A percentile compares a stretch with the other conserved stretches of the same genome.
These are phyloP conservation scores for Eclectus roratus DNA, from an alignment of 2,113 vertebrate species.

Conservation along the genomic window DNA sequence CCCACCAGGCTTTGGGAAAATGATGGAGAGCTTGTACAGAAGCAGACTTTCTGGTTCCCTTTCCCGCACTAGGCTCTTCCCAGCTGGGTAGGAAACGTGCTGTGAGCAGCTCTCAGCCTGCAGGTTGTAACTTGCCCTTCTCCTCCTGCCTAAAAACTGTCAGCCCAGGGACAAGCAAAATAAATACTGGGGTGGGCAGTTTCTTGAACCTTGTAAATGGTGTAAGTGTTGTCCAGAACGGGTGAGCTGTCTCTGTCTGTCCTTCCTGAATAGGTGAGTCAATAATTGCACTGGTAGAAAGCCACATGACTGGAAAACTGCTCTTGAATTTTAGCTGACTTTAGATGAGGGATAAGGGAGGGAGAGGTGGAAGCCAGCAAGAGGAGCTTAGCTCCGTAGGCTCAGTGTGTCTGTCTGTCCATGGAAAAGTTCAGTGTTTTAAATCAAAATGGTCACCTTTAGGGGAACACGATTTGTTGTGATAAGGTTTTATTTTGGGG, in stretches of 20 bases:
- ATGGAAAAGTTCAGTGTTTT: background rate
- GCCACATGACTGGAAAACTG: background rate
- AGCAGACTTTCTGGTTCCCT: background rate
- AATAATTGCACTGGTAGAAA: background rate
- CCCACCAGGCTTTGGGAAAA: background rate
- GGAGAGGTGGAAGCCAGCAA: background rate
- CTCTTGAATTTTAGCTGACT: background rate
- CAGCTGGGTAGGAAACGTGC: background rate
- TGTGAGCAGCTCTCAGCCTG: background rate
- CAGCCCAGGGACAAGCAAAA: background rate
- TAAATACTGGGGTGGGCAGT: background rate
- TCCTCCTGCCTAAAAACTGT: background rate
- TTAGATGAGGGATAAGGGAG: background rate
- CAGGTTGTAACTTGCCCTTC: background rate
- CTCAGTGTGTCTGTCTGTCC: background rate
- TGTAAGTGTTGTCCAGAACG: background rate
- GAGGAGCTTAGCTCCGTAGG: background rate
- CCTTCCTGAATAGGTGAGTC: background rate
- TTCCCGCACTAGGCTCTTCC: background rate
- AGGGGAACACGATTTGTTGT: accelerated
- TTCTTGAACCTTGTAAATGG: background rate
- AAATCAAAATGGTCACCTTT: background rate
- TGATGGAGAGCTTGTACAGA: background rate
- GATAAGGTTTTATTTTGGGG: background rate
- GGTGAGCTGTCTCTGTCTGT: background rate